Base-by-base conservation (phyloP, 2,113 vertebrate species). In the Ginglymostoma cirratum region DNA sequence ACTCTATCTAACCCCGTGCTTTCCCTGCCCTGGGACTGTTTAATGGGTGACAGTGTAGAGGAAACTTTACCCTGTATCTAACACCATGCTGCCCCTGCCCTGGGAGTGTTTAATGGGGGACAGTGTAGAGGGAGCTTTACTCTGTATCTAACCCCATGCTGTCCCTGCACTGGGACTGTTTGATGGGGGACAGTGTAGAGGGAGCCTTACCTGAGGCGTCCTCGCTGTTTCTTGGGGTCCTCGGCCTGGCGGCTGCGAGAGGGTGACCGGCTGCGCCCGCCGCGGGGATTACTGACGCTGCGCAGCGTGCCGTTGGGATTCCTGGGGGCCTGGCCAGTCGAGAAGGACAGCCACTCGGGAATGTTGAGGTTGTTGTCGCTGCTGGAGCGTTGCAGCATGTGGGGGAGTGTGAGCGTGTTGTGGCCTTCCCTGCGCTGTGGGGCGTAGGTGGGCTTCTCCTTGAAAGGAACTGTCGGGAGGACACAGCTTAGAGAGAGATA, bases 291-390 rank as follows among this genome's bases (percentile, higher is more conserved):
- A 97, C 98, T 99, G 97, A 98, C 98, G 96, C 98, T 99, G 72
- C 98, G 98, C 55, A 99, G 96, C 92, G 98, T 99, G 65, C 98
- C 97, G 0, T 96, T 97, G 93, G 98, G 98, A 95, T 98, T 98
- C 80, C 99, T 98, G 72, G 98, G 97, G 5, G 98, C 98, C 97
- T 98, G 97, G 0, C 97, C 96, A 42, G 98, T 98, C 2, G 98
- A 98, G 96, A 98, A 98, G 6, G 98, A 98, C 97, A 99, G 98
- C 98, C 98, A 99, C 10, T 99, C 98, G 0, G 98, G 98, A 69
- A 99, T 97, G 61, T 98, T 98, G 98, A 98, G 98, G 97, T 98
- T 98, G 97, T 98, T 99, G 96, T 99, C 98, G 0, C 98, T 99
- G 98, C 99, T 99, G 97, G 98, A 98, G 0, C 98, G 97, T 6